Evolutionary conservation across 2,113 vertebrate species (phyloP).

Genomic region (Emydocephalus ijimae): DNA sequence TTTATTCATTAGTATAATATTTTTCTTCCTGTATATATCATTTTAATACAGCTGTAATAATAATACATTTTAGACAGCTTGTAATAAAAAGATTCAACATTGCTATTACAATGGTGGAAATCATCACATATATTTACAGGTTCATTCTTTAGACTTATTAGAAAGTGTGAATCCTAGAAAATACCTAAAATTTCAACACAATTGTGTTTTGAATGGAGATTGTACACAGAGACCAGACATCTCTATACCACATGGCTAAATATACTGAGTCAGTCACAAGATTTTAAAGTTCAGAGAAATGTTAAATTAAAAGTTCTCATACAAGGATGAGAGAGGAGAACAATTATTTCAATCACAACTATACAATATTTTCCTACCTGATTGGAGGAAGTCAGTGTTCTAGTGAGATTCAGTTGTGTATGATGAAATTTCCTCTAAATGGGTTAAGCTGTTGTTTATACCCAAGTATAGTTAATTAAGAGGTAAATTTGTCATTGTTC

Average conservation of each 20-base stretch:
- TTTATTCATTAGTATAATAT: background rate
- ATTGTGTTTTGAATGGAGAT: no score
- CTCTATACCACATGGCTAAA: background rate
- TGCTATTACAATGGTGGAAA: background rate
- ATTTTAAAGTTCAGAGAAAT: background rate
- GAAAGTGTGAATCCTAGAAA: background rate
- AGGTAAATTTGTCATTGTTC: background rate
- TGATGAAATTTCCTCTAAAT: background rate
- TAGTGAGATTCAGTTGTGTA: background rate
- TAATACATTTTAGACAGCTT: background rate
- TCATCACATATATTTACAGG: background rate
- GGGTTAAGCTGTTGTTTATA: background rate
- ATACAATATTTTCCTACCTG: background rate
- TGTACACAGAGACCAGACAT: background rate
- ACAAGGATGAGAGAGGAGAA: background rate
- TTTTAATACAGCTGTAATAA: background rate
- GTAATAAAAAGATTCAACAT: background rate
- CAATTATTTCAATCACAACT: background rate
- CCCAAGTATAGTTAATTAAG: background rate
- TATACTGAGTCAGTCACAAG: background rate
- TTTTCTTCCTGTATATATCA: background rate
- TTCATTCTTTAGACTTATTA: background rate
- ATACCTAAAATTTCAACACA: background rate
- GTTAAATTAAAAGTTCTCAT: background rate
- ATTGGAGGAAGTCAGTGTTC: background rate